Conservation (phyloP, 2,888 invertebrate genomes). For the Brachyptera putata region DNA sequence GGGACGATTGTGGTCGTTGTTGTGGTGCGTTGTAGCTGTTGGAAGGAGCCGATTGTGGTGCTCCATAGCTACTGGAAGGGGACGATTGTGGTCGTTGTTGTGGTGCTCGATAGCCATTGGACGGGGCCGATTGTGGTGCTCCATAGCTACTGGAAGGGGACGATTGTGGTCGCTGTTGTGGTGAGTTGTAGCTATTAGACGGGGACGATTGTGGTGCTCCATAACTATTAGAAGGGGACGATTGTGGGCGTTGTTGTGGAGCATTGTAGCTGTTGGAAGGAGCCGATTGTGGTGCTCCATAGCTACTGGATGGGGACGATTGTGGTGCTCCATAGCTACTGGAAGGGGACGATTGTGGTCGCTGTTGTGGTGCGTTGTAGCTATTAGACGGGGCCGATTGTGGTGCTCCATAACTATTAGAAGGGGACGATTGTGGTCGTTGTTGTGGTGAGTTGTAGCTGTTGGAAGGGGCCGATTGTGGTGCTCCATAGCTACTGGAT, state of each 20-base stretch:
- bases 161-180: not conserved
- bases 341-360: conserved; percentile 18
- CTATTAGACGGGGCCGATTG: no score
- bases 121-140: conserved; percentile 39
- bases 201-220: conserved; percentile 27
- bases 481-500: conserved; percentile 41
- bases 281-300: no score
- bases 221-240: conserved; percentile 30
- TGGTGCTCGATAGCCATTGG: conserved; percentile 22
- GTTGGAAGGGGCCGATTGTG: conserved; percentile 18
- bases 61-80: conserved; percentile 43
- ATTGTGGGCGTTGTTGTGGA: not conserved
- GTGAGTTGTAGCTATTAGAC: conserved; percentile 27
- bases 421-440: no score
- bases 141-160: conserved; percentile 45
- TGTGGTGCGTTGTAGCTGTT: no score
- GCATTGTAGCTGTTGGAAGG: not conserved
- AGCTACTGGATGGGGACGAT: no score
- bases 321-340: not conserved
- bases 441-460: conserved; percentile 28
- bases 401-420: conserved; percentile 30
- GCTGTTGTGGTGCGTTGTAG: no score
- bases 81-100: conserved; percentile 17
- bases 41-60: no score
- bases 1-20: no score